Evolutionary conservation across 37 sponge, comb jelly and placozoan genomes (phyloP).

Genomic region (Eunapius fragilis): DNA sequence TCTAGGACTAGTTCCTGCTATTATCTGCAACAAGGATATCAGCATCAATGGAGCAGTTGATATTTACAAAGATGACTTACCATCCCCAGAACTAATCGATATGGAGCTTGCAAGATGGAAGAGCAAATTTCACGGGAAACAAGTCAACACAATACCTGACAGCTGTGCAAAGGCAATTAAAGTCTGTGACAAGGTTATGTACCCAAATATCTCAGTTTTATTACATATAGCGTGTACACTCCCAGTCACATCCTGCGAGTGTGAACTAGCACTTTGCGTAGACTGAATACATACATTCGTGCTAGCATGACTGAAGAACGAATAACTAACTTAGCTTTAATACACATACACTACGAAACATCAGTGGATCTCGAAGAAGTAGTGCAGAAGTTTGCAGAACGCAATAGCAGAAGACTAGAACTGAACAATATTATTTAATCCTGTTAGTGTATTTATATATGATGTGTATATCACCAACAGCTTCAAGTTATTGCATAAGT

Average conservation of each 20-base stretch:
- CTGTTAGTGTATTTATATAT: background rate
- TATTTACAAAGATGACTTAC: conserved; percentile 2
- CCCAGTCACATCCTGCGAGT: conserved; percentile 33
- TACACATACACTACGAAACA: conserved; percentile 16
- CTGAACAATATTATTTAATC: background rate
- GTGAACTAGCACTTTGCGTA: conserved; percentile 22
- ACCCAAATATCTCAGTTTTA: conserved; percentile 29
- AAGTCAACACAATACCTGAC: conserved; percentile 10
- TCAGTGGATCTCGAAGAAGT: conserved; percentile 16
- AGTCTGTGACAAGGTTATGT: conserved; percentile 21
- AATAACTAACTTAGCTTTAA: conserved; percentile 24
- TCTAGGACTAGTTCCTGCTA: background rate
- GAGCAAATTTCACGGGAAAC: conserved; percentile 1
- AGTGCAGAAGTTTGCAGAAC: conserved; percentile 22
- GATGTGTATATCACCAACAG: background rate
- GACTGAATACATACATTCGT: conserved; percentile 11
- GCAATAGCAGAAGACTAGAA: conserved; percentile 27
- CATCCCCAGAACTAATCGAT: conserved; percentile 16
- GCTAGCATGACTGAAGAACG: conserved; percentile 28
- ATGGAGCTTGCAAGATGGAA: conserved; percentile 24
- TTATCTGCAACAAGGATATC: background rate
- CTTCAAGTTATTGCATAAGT: background rate
- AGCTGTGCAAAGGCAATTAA: conserved; percentile 29
- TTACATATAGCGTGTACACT: conserved; percentile 39
- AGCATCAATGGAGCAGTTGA: conserved; percentile 2